A percentile compares a stretch with the other conserved stretches of the same genome.
phyloP scores from a whole-genome alignment of 2,113 vertebrate species.

The Empidonax traillii region DNA sequence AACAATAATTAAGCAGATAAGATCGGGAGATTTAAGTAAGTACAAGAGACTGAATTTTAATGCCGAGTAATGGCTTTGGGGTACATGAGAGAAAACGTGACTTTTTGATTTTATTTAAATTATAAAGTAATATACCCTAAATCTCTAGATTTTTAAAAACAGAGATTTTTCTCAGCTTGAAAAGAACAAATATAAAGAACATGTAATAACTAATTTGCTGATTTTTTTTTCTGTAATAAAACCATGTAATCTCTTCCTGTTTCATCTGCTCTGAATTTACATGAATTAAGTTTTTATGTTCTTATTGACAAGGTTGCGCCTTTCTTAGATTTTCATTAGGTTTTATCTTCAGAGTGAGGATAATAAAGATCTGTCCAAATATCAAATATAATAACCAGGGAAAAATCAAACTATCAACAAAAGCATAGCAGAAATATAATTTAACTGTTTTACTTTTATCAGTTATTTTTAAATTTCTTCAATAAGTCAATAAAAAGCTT shows the following conservation, averaged over 20 bases:
- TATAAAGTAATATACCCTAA: not conserved
- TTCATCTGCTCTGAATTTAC: not conserved
- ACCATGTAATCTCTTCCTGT: not conserved
- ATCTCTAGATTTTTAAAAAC: not conserved
- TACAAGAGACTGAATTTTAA: not conserved
- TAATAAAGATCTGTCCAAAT: not conserved
- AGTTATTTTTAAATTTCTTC: not conserved
- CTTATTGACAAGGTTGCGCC: not conserved
- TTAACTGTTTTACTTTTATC: not conserved
- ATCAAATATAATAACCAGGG: not conserved
- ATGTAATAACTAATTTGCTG: not conserved
- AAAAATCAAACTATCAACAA: not conserved
- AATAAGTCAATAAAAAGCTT: not conserved
- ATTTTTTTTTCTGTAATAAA: not conserved
- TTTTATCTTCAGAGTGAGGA: not conserved
- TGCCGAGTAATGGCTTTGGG: not conserved
- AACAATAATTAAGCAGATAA: no score
- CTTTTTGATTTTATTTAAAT: not conserved
- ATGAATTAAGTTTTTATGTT: not conserved
- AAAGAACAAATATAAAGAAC: not conserved
- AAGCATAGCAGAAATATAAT: not conserved
- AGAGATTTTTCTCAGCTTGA: not conserved
- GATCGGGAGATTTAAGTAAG: not conserved
- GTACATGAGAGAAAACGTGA: not conserved
- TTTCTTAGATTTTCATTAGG: not conserved